These are phyloP conservation scores for Orientallactaga bullata DNA, from an alignment of 2,113 vertebrate species.

Conservation along the genomic window DNA sequence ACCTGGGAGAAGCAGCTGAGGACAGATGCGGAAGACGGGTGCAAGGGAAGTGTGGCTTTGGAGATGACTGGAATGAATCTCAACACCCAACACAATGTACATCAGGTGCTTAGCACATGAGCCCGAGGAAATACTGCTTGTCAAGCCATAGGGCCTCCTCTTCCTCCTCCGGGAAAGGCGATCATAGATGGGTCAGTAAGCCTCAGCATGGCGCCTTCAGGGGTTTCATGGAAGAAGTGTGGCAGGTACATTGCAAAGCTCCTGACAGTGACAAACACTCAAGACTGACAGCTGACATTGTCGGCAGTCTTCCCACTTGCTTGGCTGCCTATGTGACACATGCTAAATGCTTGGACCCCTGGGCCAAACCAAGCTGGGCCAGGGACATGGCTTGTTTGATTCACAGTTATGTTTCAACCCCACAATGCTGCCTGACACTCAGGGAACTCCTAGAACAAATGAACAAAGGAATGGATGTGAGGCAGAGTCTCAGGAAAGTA, in stretches of 20 bases:
- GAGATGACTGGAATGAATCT: not conserved
- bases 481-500: too few relatives aligned
- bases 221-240: accelerated
- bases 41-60: not conserved
- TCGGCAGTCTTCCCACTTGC: not conserved
- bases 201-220: not conserved
- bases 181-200: not conserved
- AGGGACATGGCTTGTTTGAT: too few relatives aligned
- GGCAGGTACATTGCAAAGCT: accelerated
- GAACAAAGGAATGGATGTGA: too few relatives aligned
- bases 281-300: accelerated
- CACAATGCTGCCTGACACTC: too few relatives aligned
- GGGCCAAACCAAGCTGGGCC: too few relatives aligned
- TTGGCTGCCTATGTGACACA: not conserved
- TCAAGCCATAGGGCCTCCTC: not conserved
- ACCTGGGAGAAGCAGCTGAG: not conserved
- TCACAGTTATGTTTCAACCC: too few relatives aligned
- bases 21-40: not conserved
- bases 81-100: not conserved
- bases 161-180: not conserved
- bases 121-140: not conserved
- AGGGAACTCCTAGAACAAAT: too few relatives aligned
- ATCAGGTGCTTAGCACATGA: accelerated
- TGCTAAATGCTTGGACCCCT: not conserved
- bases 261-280: not conserved